Evolutionary conservation across 2,113 vertebrate species (phyloP).

Genomic region (Notothenia coriiceps): DNA sequence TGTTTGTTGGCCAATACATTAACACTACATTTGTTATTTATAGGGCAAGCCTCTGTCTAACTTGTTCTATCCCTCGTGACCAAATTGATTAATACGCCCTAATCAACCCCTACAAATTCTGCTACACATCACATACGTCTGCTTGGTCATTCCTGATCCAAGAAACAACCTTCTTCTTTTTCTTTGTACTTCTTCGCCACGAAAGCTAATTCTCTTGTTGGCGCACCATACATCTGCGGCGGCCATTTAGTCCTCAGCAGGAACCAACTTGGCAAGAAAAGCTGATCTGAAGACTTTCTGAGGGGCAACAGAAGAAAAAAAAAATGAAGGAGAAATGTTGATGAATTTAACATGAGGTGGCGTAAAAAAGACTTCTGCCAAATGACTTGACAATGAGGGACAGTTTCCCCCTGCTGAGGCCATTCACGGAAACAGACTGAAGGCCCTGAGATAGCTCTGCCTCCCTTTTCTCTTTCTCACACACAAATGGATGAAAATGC

Average conservation of each 20-base stretch:
- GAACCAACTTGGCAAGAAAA: constrained; percentile 73
- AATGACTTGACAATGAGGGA: constrained; percentile 79
- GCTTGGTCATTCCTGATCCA: constrained; percentile 44
- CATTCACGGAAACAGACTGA: constrained; percentile 66
- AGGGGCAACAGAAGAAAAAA: constrained; percentile 45
- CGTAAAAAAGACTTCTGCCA: constrained; percentile 75
- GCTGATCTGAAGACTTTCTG: constrained; percentile 67
- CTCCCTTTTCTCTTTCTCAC: constrained; percentile 36
- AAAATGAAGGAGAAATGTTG: constrained; percentile 72
- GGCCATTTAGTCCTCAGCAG: constrained; percentile 69
- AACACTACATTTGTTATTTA: neutral
- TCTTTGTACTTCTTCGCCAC: constrained; percentile 13
- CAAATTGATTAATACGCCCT: neutral
- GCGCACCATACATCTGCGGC: constrained; percentile 68
- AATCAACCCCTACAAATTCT: constrained; percentile 16
- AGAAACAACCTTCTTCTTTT: constrained; percentile 41
- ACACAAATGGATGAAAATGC: constrained; percentile 47
- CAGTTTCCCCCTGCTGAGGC: constrained; percentile 69
- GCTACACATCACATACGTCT: constrained; percentile 50
- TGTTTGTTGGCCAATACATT: neutral
- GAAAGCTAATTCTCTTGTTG: constrained; percentile 50
- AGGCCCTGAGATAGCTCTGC: constrained; percentile 43
- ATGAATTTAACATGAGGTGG: constrained; percentile 83
- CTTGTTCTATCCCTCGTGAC: neutral
- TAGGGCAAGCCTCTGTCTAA: too few species aligned